Conservation (phyloP, 23 tunicate species). For the Phallusia fumigata region DNA sequence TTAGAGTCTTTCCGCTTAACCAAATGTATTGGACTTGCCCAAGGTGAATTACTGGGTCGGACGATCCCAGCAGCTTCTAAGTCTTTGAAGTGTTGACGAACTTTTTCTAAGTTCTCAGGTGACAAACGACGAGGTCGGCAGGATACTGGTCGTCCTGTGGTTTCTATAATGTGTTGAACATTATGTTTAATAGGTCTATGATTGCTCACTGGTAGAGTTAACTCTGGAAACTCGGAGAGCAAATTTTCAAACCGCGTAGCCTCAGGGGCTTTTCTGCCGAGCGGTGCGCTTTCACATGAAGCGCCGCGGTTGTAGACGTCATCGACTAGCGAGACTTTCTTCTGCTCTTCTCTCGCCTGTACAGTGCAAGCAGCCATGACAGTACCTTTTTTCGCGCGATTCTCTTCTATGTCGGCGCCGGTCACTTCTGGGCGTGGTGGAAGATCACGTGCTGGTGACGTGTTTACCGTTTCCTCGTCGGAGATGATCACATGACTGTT, state of each 20-base stretch:
- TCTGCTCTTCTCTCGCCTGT: background rate
- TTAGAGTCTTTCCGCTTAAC: background rate
- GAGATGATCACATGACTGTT: no score
- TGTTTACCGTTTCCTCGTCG: no score
- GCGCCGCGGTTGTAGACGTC: background rate
- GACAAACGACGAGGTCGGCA: slow-evolving; percentile 1
- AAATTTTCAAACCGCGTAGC: background rate
- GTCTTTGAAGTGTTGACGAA: background rate
- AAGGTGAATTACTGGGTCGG: background rate
- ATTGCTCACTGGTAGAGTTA: background rate
- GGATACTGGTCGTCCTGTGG: background rate
- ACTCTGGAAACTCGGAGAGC: background rate
- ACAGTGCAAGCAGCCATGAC: background rate
- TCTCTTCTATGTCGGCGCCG: background rate
- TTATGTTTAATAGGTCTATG: background rate
- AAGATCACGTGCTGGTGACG: background rate
- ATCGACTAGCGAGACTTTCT: background rate
- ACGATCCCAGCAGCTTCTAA: slow-evolving; percentile 7
- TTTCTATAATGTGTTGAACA: background rate
- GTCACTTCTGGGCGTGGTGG: background rate
- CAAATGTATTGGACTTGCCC: background rate
- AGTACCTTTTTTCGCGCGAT: slow-evolving; percentile 4
- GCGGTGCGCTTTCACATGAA: background rate
- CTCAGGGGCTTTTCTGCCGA: background rate
- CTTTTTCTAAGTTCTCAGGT: background rate